Base-by-base conservation (phyloP, 2,888 invertebrate species). In the Calliphora vomitoria region DNA sequence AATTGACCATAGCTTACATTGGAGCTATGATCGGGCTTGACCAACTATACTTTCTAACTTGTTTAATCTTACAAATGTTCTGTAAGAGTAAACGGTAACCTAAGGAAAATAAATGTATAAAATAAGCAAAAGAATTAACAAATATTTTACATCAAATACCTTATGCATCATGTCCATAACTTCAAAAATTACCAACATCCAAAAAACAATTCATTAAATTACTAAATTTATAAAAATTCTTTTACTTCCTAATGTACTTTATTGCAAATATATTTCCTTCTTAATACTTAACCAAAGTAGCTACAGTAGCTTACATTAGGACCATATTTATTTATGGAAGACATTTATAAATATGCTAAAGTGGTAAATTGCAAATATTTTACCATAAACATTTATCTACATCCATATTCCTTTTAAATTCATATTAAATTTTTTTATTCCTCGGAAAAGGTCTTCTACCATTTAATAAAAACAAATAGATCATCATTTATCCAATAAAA, bases 391-490 rank as follows among this genome's bases (percentile, higher is more conserved):
- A n/a, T 44, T 25, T 60, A 31, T 18, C 11, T n/a, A 20, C 5
- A 50, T 31, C 3, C 8, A 3, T 18, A 8, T 50, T 47, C 41
- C 18, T 35, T 62, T 44, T 50, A 15, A 15, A 66, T 25, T 55
- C n/a, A n/a, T 64, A 64, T 64, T 64, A 35, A 38, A 15, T n/a
- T 1, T 53, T 11, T 64, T 31, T 6, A 15, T 25, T 53, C 41
- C 3, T 11, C 6, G 15, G 47, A 71, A 80, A 62, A 25, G 80
- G 71, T 11, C 25, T 62, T 62, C 4, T 8, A 50, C 11, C 50
- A 64, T 53, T 72, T 41, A 31, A 44, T 53, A 72, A 62, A 25
- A 81, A 50, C 11, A 60, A 64, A 72, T 47, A 55, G 72, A 72
- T 64, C 64, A 64, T 25, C 1, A 72, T 64, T 68, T 50, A 47